These are phyloP conservation scores for Xestia c-nigrum DNA, from an alignment of 2,888 invertebrate genomes.

Conservation along the genomic window DNA sequence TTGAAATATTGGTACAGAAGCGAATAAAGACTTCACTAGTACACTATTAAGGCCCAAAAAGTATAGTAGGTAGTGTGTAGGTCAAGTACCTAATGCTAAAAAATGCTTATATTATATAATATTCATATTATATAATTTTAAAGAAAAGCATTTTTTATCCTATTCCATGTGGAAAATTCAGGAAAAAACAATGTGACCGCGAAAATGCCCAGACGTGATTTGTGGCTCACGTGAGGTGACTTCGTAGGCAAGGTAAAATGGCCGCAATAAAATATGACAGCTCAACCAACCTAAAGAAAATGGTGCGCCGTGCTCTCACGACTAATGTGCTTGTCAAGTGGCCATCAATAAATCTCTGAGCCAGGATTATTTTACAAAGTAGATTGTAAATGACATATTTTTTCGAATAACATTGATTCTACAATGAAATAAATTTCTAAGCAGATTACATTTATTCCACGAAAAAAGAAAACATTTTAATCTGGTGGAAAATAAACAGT, in stretches of 20 bases:
- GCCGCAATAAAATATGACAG: constrained; percentile 27
- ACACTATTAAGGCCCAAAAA: too few species aligned
- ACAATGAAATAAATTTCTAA: background rate
- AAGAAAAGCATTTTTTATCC: background rate
- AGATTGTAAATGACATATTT: background rate
- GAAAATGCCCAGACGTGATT: constrained; percentile 37
- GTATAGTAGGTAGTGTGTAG: too few species aligned
- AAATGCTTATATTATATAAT: too few species aligned
- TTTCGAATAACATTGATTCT: background rate
- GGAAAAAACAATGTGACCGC: constrained; percentile 30
- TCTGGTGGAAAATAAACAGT: background rate
- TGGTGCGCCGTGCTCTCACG: background rate
- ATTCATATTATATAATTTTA: too few species aligned
- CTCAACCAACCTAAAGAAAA: constrained; percentile 17
- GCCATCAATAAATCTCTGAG: constrained; percentile 19
- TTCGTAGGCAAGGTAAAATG: constrained; percentile 19
- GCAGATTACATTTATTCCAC: background rate
- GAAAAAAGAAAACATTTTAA: background rate
- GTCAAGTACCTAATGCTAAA: too few species aligned
- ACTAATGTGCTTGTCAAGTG: constrained; percentile 15
- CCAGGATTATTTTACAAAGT: background rate
- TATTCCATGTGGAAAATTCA: background rate
- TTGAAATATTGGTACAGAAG: too few species aligned
- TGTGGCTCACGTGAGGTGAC: constrained; percentile 55
- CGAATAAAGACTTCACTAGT: too few species aligned